phyloP scores from a whole-genome alignment of 2,888 invertebrate species.

The Actias luna region DNA sequence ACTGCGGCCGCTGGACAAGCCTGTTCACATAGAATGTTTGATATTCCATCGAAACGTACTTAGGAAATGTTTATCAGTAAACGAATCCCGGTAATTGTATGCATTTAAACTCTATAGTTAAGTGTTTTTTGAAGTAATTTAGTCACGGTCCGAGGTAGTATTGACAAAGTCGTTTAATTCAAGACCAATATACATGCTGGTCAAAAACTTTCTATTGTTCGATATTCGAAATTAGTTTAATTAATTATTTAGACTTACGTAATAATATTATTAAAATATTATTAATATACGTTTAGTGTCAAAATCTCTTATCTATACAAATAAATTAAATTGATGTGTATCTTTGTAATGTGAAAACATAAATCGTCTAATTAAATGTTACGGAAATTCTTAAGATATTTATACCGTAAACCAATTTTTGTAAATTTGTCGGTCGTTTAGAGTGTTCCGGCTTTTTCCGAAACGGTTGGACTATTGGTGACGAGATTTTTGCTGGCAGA shows the following conservation, averaged over 20 bases:
- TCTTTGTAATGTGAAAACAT: no score
- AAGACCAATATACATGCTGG: neutral
- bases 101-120: neutral
- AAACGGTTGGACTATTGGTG: no score
- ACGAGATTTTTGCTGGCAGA: no score
- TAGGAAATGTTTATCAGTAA: neutral
- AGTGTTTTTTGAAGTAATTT: neutral
- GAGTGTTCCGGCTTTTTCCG: no score
- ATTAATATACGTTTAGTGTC: no score
- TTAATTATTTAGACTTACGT: neutral
- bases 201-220: neutral
- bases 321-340: no score
- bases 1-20: neutral
- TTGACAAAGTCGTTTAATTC: neutral
- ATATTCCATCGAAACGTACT: neutral
- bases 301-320: no score
- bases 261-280: neutral
- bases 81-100: neutral
- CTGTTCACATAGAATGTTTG: neutral
- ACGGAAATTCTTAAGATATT: no score
- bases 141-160: neutral
- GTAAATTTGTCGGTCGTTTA: no score
- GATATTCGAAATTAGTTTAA: neutral
- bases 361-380: no score
- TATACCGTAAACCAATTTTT: no score